Percentiles rank a stretch among this genome's conserved stretches.
Conservation (phyloP, 2,113 vertebrate genomes). For the Muscicapa adusta region DNA sequence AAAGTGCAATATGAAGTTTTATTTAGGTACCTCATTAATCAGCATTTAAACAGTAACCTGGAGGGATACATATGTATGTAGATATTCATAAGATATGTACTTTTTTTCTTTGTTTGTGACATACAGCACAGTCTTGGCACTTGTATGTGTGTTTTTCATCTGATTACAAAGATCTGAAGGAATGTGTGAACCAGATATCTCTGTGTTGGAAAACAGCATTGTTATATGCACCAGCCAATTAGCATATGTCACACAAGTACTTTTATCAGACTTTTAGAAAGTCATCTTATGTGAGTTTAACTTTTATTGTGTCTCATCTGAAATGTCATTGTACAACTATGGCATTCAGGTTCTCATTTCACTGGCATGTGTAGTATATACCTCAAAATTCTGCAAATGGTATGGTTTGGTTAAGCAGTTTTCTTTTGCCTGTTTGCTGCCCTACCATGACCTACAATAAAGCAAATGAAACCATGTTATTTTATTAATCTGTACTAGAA, state of each 20-base stretch:
- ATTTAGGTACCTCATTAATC: neutral
- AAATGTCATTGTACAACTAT: neutral
- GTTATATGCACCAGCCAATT: neutral
- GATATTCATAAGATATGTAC: neutral
- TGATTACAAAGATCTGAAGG: neutral
- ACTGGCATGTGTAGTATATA: neutral
- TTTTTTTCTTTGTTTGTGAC: neutral
- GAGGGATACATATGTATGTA: neutral
- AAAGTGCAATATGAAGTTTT: neutral
- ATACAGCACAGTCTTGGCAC: neutral
- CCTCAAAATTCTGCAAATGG: neutral
- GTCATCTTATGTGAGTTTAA: neutral
- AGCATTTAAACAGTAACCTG: neutral
- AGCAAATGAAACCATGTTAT: neutral
- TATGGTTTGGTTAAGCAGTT: neutral
- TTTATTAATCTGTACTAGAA: neutral
- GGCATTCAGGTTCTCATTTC: neutral
- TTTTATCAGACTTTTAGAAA: conserved; percentile 3
- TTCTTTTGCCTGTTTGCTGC: neutral
- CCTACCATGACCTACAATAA: neutral
- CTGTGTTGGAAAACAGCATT: neutral
- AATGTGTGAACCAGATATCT: neutral
- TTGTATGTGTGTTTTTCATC: neutral
- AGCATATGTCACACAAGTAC: neutral
- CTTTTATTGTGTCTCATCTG: neutral